Evolutionary conservation across 2,113 vertebrate species (phyloP), one percentile per base, ranked within the genome.

Genomic region (Phoxinus phoxinus): DNA sequence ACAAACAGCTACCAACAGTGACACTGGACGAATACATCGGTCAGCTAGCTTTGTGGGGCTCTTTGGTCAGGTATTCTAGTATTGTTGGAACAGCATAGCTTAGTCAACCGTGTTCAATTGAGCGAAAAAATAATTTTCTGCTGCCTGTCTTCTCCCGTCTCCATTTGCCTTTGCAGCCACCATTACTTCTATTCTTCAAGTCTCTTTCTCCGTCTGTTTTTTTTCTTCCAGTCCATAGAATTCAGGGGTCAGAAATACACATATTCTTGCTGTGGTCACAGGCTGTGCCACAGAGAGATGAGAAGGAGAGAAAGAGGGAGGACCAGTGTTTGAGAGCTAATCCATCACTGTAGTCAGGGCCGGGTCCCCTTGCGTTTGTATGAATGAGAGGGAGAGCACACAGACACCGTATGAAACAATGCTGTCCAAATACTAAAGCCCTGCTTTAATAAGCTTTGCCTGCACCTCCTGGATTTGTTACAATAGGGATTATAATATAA

Each of bases 21-120:
- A 13, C 7, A 23, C 19, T 35, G 15, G 51, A 56, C 23, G 9
- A 35, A 77, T 77, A 77, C 13, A 58, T 35, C 75, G 12, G 17
- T 77, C 27, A 83, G 56, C 11, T 83, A 72, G 46, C 65, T 53
- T 53, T 58, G 32, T 37, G 65, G 30, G 17, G 25, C 30, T 11
- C 41, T 76, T 30, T 61, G 69, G 37, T 75, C 35, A 51, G 56
- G 56, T 63, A 30, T 72, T 77, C 15, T 56, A 30, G 56, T 27
- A 56, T 65, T 27, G 69, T 44, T n/a, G 21, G 37, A 81, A 58
- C 25, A 56, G n/a, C 44, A 63, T 35, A 48, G 77, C 80, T 86
- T 77, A 84, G 65, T 88, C 84, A 74, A 75, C 69, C n/a, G n/a
- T 78, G 81, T 65, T 84, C 53, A 63, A 78, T 37, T 72, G 48